Percentiles rank a stretch among this genome's conserved stretches.
These are phyloP conservation scores for Gnathonemus echidnorhynchus DNA, from an alignment of 2,113 vertebrate species.

Conservation along the genomic window DNA sequence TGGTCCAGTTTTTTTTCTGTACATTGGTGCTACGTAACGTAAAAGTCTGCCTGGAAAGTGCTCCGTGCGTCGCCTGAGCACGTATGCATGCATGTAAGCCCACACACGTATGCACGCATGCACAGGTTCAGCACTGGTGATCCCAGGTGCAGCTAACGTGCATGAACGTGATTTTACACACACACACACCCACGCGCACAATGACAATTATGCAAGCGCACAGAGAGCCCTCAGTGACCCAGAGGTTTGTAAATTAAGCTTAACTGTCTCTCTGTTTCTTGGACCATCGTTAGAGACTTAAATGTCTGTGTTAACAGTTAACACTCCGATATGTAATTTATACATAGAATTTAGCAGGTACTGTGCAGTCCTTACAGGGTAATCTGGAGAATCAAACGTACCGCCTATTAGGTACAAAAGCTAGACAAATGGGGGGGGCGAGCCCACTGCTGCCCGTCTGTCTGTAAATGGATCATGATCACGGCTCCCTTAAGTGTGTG, in stretches of 20 bases:
- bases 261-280: background rate
- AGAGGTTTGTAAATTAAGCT: background rate
- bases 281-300: background rate
- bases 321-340: conserved; percentile 10
- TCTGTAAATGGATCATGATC: background rate
- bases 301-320: background rate
- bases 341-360: conserved; percentile 14
- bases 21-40: conserved; percentile 7
- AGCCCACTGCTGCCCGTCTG: background rate
- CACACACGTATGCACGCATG: background rate
- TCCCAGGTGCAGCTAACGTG: background rate
- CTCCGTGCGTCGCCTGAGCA: background rate
- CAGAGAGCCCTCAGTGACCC: conserved; percentile 1
- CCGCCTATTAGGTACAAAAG: background rate
- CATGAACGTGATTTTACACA: background rate
- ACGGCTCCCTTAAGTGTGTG: background rate
- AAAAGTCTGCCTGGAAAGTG: background rate
- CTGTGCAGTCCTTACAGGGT: conserved; percentile 10
- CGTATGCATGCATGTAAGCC: background rate
- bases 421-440: background rate
- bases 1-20: conserved; percentile 12
- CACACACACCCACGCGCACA: background rate
- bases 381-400: background rate
- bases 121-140: background rate
- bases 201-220: conserved; percentile 7